Evolutionary conservation across 2,797 vertebrate genomes (phyloP), one percentile per base, ranked within the genome.

Genomic region (Moxostoma hubbsi): DNA sequence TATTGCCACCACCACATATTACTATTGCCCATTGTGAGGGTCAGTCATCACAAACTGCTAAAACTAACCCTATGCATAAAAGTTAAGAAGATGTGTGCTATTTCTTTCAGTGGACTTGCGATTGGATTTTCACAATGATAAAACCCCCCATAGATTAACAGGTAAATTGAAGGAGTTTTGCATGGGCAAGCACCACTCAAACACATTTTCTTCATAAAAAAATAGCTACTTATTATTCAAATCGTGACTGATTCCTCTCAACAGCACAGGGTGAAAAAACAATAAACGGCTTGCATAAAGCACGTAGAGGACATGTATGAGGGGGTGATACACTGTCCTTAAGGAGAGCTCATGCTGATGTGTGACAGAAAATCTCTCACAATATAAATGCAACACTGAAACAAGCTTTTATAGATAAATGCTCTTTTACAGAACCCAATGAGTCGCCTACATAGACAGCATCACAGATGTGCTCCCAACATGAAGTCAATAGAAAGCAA

Each of bases 201-300:
- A 24, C 67, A 53, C 16, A 10, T 54, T 45, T 5, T 7, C 67
- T 55, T 15, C 51, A 10, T 24, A 45, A 24, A 24, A 24, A 24
- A 45, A 55, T 6, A 55, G 36, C 18, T 54, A 53, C 49, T 54
- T 69, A n/a, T 55, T 43, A 55, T 70, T 70, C 51, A 70, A 11
- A 45, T 45, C 13, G 3, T 55, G 53, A 55, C 13, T 7, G 67
- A 16, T 15, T 55, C 13, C 36, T 55, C 67, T 70, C 36, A 54
- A 13, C 67, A 5, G 24, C 2, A 45, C 50, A 15, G 12, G 5
- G 24, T 54, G 9, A 51, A 10, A 53, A 70, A 45, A 45, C 0
- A 3, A 69, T 24, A 24, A 24, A 24, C 24, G 2, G 24, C 2
- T 24, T 24, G 24, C 24, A 24, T 24, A 24, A 24, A 24, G 24